Conservation (phyloP, 2,113 vertebrate species). For the Gavialis gangeticus region DNA sequence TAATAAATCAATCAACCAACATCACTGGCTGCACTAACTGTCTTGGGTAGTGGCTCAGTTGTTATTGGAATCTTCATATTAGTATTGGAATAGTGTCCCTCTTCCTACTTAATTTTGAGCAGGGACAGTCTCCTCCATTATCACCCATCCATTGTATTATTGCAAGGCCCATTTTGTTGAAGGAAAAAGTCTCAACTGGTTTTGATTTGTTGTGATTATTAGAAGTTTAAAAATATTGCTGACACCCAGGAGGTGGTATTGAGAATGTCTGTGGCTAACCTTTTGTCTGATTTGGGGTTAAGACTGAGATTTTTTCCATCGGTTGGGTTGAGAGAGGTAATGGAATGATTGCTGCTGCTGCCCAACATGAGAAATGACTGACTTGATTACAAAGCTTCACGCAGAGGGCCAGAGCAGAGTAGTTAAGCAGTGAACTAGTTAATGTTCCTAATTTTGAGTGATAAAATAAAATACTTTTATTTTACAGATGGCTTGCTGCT, state of each 20-base stretch:
- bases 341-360: background rate
- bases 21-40: background rate
- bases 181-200: fast-evolving
- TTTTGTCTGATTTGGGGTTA: background rate
- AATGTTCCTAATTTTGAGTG: too few relatives aligned
- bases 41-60: background rate
- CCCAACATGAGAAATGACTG: background rate
- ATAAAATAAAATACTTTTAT: background rate
- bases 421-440: too few relatives aligned
- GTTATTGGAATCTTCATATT: background rate
- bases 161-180: too few relatives aligned
- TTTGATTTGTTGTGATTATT: background rate
- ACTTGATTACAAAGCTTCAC: background rate
- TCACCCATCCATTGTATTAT: too few relatives aligned
- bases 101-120: too few relatives aligned
- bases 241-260: background rate
- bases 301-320: background rate
- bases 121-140: too few relatives aligned
- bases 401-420: background rate
- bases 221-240: background rate
- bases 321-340: background rate
- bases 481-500: background rate
- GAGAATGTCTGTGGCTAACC: background rate
- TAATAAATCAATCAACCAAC: background rate
- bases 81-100: background rate